Conservation (phyloP, 2,888 invertebrate genomes). For the Rhorus exstirpatorius region DNA sequence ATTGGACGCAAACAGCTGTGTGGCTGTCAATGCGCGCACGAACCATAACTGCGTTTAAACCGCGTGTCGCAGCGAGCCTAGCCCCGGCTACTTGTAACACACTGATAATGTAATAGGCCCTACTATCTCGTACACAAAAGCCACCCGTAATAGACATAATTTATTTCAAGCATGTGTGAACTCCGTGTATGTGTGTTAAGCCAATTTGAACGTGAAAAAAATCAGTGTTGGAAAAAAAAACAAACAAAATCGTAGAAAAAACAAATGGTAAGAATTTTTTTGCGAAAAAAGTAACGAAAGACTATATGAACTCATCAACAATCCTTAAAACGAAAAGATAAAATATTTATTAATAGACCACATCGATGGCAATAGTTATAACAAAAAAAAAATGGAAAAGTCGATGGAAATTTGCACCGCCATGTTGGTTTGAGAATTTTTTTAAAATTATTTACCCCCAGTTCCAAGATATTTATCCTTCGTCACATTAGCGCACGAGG, state of each 20-base stretch:
- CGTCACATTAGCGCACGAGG: no score
- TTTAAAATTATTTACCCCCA: no score
- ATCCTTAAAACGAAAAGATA: no score
- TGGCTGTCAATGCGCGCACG: constrained; percentile 76
- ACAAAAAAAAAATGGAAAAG: no score
- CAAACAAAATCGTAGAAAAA: neutral
- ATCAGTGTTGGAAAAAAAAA: constrained; percentile 18
- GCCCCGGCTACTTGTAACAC: constrained; percentile 78
- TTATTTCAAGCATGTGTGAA: constrained; percentile 77
- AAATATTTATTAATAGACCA: neutral
- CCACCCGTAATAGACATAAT: constrained; percentile 78
- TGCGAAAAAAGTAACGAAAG: neutral
- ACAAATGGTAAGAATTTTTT: no score
- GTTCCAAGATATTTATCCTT: no score
- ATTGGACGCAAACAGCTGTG: constrained; percentile 85
- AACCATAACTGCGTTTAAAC: constrained; percentile 68
- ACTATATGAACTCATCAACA: neutral
- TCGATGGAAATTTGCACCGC: no score
- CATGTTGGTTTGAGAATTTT: no score
- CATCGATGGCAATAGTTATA: neutral
- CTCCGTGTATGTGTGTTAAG: neutral
- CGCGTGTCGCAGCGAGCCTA: constrained; percentile 48
- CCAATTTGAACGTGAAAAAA: constrained; percentile 29
- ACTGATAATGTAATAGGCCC: constrained; percentile 84
- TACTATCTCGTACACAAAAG: constrained; percentile 84